Evolutionary conservation across 1,140 invertebrate species (phyloP).

Genomic region (Macrobrachium nipponense): DNA sequence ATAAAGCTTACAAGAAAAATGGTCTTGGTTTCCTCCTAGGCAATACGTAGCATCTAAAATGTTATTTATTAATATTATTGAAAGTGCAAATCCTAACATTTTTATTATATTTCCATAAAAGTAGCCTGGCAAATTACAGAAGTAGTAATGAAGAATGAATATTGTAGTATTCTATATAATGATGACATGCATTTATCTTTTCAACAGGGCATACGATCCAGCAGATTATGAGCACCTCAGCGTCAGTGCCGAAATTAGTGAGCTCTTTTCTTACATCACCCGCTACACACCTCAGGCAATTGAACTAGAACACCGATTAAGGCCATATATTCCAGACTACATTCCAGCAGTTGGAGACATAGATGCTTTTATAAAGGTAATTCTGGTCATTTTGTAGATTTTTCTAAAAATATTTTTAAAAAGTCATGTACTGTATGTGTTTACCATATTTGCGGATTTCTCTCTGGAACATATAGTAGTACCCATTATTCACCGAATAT

Average conservation of each 20-base stretch:
- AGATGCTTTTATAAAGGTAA: slow-evolving; percentile 93
- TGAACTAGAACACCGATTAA: slow-evolving; percentile 88
- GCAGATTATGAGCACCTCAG: slow-evolving; percentile 86
- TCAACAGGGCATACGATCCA: slow-evolving; percentile 81
- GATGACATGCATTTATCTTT: not conserved
- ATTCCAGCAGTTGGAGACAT: slow-evolving; percentile 98
- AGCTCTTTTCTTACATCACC: slow-evolving; percentile 92
- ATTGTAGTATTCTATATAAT: slow-evolving; percentile 6
- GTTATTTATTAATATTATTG: too few species aligned
- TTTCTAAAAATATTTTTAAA: not conserved
- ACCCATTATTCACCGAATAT: too few species aligned
- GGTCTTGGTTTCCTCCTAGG: too few species aligned
- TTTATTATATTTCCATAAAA: too few species aligned
- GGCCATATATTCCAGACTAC: slow-evolving; percentile 96
- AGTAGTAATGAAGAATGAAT: slow-evolving; percentile 10
- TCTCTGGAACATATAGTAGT: too few species aligned
- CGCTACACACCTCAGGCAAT: slow-evolving; percentile 94
- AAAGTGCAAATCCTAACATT: too few species aligned
- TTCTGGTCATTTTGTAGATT: slow-evolving; percentile 25
- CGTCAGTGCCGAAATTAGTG: slow-evolving; percentile 87
- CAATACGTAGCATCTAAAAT: too few species aligned
- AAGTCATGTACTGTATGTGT: not conserved
- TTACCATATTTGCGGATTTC: too few species aligned
- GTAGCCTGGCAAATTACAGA: too few species aligned
- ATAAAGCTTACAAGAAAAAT: too few species aligned